Conservation (phyloP, 2,113 vertebrate genomes). For the Psophia crepitans region DNA sequence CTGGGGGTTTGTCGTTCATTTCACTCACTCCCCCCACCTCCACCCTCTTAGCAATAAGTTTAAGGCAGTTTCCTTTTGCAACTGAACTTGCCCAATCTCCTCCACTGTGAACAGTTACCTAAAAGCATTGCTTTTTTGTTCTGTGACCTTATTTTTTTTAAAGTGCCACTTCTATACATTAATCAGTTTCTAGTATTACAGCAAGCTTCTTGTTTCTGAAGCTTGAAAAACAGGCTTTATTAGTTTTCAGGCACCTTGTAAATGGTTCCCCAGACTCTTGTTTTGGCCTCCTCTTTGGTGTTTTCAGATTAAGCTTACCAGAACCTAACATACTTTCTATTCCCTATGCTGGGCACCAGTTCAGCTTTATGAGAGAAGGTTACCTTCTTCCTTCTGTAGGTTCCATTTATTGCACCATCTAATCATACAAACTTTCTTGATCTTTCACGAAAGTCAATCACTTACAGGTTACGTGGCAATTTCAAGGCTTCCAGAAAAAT, state of each 20-base stretch:
- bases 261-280: background rate
- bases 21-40: background rate
- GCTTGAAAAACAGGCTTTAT: background rate
- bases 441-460: background rate
- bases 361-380: background rate
- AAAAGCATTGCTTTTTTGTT: background rate
- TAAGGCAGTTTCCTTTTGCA: background rate
- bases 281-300: background rate
- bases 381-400: background rate
- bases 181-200: background rate
- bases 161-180: background rate
- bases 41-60: background rate
- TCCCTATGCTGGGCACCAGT: background rate
- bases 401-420: background rate
- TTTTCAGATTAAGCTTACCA: background rate
- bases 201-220: background rate
- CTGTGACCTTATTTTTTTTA: background rate
- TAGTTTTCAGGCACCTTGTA: background rate
- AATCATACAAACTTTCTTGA: background rate
- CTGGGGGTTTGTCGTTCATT: background rate
- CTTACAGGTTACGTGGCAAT: background rate
- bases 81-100: background rate
- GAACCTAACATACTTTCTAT: background rate
- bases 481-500: background rate
- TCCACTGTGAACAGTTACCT: background rate